These are phyloP conservation scores for Arizona elegans DNA, from an alignment of 2,113 vertebrate species.

Conservation along the genomic window DNA sequence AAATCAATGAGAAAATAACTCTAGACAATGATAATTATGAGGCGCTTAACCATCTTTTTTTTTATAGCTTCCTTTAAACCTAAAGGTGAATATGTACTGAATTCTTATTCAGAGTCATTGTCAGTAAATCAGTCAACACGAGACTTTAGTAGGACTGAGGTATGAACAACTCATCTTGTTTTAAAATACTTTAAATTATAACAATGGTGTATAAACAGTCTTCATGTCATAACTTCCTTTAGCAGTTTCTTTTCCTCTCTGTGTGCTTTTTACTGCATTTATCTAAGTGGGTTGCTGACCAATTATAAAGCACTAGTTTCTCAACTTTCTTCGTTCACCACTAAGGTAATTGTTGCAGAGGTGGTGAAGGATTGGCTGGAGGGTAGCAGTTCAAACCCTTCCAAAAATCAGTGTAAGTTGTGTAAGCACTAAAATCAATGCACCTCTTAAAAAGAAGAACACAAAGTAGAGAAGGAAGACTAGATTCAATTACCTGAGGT, in stretches of 20 bases:
- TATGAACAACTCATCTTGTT: constrained; percentile 47
- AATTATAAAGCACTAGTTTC: neutral
- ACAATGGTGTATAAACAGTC: rapidly evolving
- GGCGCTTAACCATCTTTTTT: constrained; percentile 29
- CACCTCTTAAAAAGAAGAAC: neutral
- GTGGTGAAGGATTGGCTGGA: neutral
- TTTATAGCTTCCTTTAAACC: constrained; percentile 68
- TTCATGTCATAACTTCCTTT: neutral
- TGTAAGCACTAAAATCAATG: neutral
- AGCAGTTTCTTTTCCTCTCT: neutral
- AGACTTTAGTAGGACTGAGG: constrained; percentile 67
- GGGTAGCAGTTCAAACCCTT: neutral
- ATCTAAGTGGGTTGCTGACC: neutral
- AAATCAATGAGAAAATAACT: neutral
- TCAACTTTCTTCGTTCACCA: neutral
- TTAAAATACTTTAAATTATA: neutral
- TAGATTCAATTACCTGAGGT: neutral
- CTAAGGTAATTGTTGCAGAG: neutral
- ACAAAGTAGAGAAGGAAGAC: neutral
- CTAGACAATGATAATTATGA: neutral
- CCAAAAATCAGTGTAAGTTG: neutral
- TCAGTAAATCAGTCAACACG: constrained; percentile 59
- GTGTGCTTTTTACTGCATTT: neutral
- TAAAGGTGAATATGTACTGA: constrained; percentile 55
- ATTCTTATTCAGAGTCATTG: constrained; percentile 68